Percentiles rank a stretch among this genome's conserved stretches.
These are phyloP conservation scores for Lagopus leucura DNA, from an alignment of 2,113 vertebrate genomes.

Conservation along the genomic window DNA sequence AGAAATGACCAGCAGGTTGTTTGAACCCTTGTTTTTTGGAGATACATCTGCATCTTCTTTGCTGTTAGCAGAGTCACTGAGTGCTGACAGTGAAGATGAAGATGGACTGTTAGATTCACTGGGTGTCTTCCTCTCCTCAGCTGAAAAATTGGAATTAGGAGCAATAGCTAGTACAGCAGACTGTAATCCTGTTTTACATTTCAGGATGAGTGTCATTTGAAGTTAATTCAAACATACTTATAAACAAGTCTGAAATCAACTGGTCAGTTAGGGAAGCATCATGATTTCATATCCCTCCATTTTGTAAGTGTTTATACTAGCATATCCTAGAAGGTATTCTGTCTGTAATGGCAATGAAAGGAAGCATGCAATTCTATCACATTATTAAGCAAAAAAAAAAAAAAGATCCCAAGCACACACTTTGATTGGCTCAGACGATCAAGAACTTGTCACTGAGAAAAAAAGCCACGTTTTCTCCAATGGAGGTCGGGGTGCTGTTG, in stretches of 20 bases:
- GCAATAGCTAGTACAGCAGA: background rate
- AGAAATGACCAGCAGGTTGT: conserved; percentile 91
- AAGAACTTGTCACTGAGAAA: background rate
- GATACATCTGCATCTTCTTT: conserved; percentile 90
- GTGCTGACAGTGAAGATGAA: conserved; percentile 94
- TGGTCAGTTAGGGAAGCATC: background rate
- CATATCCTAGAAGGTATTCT: background rate
- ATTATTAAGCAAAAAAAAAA: background rate
- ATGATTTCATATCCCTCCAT: background rate
- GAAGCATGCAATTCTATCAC: background rate
- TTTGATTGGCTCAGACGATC: background rate
- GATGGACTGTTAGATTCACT: conserved; percentile 92
- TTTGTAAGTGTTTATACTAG: background rate
- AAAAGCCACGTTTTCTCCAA: background rate
- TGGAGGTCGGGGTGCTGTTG: background rate
- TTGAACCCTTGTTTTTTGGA: conserved; percentile 87
- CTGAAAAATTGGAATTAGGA: conserved; percentile 60
- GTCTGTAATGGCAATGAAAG: background rate
- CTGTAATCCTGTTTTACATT: background rate
- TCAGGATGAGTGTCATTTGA: background rate
- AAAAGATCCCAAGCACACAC: background rate
- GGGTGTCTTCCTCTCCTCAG: conserved; percentile 83
- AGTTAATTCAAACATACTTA: background rate
- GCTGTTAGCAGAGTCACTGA: conserved; percentile 97
- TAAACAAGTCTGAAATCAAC: background rate